These are phyloP conservation scores for Spisula solida DNA, from an alignment of 2,888 invertebrate species.

Conservation along the genomic window DNA sequence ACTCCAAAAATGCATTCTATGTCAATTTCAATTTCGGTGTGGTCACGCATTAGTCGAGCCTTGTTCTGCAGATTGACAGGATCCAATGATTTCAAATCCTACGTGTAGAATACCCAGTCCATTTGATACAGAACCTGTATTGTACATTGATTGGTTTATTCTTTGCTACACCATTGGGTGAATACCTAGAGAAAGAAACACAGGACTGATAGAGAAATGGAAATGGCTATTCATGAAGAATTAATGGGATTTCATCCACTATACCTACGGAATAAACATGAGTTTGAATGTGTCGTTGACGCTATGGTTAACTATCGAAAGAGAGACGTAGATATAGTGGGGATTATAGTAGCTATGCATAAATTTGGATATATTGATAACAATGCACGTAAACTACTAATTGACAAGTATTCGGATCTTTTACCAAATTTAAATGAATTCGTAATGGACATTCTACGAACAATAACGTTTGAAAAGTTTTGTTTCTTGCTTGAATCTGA, in stretches of 20 bases:
- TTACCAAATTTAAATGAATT: constrained; percentile 3
- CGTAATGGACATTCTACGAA: background rate
- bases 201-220: background rate
- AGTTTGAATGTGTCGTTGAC: constrained; percentile 18
- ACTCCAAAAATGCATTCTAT: no score
- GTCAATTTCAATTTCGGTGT: no score
- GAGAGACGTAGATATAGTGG: constrained; percentile 11
- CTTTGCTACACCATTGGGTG: no score
- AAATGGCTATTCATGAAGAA: background rate
- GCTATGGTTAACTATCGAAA: background rate
- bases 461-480: constrained; percentile 1
- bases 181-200: background rate
- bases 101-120: no score
- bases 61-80: no score
- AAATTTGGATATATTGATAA: background rate
- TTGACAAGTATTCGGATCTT: background rate
- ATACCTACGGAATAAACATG: background rate
- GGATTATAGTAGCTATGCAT: constrained; percentile 21
- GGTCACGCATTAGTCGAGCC: no score
- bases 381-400: background rate
- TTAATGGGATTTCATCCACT: background rate
- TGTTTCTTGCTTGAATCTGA: constrained; percentile 29
- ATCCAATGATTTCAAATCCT: no score
- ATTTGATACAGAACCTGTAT: no score
- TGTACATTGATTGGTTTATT: no score